These are phyloP conservation scores for Pagrus major DNA, from an alignment of 2,113 vertebrate species.

Conservation along the genomic window DNA sequence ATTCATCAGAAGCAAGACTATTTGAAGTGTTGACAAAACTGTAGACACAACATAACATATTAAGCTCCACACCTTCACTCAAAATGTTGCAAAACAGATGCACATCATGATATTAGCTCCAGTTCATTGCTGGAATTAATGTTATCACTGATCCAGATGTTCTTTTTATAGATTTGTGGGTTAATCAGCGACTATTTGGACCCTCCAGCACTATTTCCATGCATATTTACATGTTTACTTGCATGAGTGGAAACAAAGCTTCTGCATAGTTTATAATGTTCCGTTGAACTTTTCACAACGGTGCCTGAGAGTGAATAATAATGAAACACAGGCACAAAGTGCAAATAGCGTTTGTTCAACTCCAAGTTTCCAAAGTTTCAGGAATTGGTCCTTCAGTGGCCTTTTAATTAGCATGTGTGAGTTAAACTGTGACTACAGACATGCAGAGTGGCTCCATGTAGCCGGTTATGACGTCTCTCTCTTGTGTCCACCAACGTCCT, in stretches of 20 bases:
- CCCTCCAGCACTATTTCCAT: constrained; percentile 12
- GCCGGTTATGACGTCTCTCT: constrained; percentile 37
- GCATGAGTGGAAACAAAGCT: constrained; percentile 17
- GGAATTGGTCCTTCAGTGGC: not conserved
- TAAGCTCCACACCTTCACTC: not conserved
- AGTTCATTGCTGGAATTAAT: not conserved
- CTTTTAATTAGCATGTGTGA: constrained; percentile 15
- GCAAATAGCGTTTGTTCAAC: constrained; percentile 19
- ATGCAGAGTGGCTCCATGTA: constrained; percentile 31
- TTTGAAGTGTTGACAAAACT: constrained; percentile 16
- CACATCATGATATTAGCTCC: not conserved
- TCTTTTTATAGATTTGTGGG: constrained; percentile 7
- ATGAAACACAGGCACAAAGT: not conserved
- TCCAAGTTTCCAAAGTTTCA: constrained; percentile 13
- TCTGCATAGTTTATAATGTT: constrained; percentile 21
- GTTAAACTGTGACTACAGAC: constrained; percentile 1
- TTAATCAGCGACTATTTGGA: constrained; percentile 4
- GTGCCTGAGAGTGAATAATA: constrained; percentile 7
- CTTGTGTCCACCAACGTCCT: constrained; percentile 43
- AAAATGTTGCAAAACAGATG: not conserved
- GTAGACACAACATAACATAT: not conserved
- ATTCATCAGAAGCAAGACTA: constrained; percentile 9
- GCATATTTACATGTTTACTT: not conserved
- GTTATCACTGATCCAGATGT: not conserved
- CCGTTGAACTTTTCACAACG: not conserved